phyloP scores from a whole-genome alignment of 2,113 vertebrate species.

The Stigmatopora nigra region DNA sequence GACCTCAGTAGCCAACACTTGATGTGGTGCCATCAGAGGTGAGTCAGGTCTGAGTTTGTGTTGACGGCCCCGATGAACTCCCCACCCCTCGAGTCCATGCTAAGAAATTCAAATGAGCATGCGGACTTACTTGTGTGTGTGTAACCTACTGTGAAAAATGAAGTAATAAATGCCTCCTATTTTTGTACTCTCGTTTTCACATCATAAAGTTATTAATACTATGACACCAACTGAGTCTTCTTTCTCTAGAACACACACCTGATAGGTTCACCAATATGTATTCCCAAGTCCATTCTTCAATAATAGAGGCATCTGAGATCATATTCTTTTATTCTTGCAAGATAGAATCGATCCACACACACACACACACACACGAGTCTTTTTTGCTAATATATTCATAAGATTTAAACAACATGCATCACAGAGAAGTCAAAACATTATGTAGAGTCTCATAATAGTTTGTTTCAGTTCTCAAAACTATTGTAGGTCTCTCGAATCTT shows the following conservation, averaged over 20 bases:
- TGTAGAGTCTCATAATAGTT: no score
- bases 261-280: no score
- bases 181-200: slow-evolving; percentile 77
- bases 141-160: slow-evolving; percentile 70
- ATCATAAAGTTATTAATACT: slow-evolving; percentile 55
- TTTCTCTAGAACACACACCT: background rate
- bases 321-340: no score
- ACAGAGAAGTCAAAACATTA: no score
- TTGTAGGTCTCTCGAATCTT: no score
- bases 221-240: slow-evolving; percentile 29
- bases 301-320: no score
- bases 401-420: no score
- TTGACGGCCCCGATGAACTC: slow-evolving; percentile 8
- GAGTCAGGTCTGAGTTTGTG: slow-evolving; percentile 13
- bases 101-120: slow-evolving; percentile 21
- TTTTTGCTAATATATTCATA: no score
- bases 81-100: background rate
- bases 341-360: no score
- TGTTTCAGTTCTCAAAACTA: no score
- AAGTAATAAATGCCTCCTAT: slow-evolving; percentile 70
- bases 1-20: slow-evolving; percentile 7
- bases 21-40: slow-evolving; percentile 13
- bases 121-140: slow-evolving; percentile 54
- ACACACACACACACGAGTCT: no score
- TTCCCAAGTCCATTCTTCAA: no score